These are phyloP conservation scores for Pyrgus malvae DNA, from an alignment of 2,888 invertebrate genomes.

Conservation along the genomic window DNA sequence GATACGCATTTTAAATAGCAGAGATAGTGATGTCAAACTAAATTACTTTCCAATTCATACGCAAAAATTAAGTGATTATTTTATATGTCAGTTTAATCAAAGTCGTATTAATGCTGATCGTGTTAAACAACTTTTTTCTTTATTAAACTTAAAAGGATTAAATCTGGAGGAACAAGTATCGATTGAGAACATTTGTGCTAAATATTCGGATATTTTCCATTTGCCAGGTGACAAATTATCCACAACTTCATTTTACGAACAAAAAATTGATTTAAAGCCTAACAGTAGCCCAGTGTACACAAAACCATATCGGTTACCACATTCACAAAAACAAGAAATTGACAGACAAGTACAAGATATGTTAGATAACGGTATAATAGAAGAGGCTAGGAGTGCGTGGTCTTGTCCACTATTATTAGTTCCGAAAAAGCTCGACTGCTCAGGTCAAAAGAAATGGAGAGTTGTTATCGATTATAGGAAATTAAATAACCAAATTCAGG, in stretches of 20 bases:
- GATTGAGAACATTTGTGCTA: neutral
- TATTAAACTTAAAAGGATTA: neutral
- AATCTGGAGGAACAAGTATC: neutral
- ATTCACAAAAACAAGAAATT: neutral
- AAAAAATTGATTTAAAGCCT: neutral
- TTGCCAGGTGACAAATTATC: neutral
- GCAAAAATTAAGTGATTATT: neutral
- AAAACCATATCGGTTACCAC: neutral
- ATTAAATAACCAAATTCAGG: too few species aligned
- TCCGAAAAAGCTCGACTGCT: neutral
- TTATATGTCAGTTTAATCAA: neutral
- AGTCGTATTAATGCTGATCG: neutral
- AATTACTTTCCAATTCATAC: neutral
- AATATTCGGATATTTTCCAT: neutral
- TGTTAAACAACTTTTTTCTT: neutral
- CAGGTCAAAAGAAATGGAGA: too few species aligned
- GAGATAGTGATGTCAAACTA: neutral
- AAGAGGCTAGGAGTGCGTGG: neutral
- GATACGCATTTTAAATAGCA: neutral
- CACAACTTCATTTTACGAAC: neutral
- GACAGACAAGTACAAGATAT: neutral
- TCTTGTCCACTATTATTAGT: neutral
- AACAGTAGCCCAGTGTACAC: neutral
- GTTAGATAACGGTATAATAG: neutral
- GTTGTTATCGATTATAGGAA: too few species aligned